Evolutionary conservation across 2,888 invertebrate species (phyloP).

Genomic region (Dynastes maya): DNA sequence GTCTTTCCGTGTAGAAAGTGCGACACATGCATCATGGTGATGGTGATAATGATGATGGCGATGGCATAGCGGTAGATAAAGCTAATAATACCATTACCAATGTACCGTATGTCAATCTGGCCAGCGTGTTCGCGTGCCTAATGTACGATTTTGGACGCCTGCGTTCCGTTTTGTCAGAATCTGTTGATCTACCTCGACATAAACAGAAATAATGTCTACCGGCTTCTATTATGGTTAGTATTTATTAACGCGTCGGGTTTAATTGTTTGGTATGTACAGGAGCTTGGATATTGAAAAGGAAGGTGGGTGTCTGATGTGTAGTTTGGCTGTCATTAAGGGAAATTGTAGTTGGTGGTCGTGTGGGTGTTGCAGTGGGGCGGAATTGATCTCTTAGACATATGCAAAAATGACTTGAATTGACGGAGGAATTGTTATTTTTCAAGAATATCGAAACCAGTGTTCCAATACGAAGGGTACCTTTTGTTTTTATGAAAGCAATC

Average conservation of each 20-base stretch:
- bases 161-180: background rate
- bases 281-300: background rate
- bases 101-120: conserved; percentile 33
- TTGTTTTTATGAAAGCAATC: no score
- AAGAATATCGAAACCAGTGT: no score
- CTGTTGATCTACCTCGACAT: background rate
- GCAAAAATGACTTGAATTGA: no score
- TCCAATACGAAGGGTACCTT: no score
- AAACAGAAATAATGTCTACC: background rate
- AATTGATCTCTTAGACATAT: no score
- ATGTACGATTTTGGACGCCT: background rate
- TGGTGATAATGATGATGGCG: conserved; percentile 7
- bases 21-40: background rate
- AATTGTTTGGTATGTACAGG: background rate
- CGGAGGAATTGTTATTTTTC: no score
- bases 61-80: conserved; percentile 37
- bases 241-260: background rate
- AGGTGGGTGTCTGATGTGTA: background rate
- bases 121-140: background rate
- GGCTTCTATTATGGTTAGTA: background rate
- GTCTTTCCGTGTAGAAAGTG: background rate
- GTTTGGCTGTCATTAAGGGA: background rate
- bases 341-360: background rate
- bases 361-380: background rate
- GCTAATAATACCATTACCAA: conserved; percentile 38